A percentile compares a stretch with the other conserved stretches of the same genome.
phyloP scores from a whole-genome alignment of 2,797 vertebrate species.

The Lacerta viridis region DNA sequence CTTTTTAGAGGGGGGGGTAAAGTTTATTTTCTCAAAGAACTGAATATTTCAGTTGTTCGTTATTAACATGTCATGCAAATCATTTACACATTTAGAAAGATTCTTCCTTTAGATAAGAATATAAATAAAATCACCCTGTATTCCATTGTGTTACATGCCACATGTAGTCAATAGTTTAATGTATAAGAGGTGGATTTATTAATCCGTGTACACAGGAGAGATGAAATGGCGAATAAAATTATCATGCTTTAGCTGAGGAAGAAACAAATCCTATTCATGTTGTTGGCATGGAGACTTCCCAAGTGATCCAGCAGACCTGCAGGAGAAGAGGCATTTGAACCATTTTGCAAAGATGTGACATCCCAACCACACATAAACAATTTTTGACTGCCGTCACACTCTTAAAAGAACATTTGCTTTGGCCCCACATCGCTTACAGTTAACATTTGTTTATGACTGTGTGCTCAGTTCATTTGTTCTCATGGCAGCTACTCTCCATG shows the following conservation, averaged over 20 bases:
- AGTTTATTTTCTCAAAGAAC: conserved; percentile 44
- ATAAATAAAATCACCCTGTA: not conserved
- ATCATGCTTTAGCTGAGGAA: not conserved
- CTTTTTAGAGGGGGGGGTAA: conserved; percentile 48
- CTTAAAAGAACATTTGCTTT: conserved; percentile 17
- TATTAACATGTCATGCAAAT: conserved; percentile 47
- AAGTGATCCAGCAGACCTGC: not conserved
- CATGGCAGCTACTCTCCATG: conserved; percentile 13
- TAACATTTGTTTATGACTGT: not conserved
- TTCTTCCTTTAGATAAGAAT: conserved; percentile 6
- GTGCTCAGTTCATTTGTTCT: conserved; percentile 19
- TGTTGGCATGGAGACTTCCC: not conserved
- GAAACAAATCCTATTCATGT: not conserved
- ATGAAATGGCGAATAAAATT: not conserved
- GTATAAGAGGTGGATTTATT: not conserved
- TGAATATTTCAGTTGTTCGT: conserved; percentile 53
- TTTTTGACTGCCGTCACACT: not conserved
- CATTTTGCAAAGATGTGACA: not conserved
- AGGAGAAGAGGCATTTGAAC: conserved; percentile 4
- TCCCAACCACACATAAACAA: not conserved
- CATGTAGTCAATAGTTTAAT: not conserved
- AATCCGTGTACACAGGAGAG: not conserved
- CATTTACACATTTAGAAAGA: conserved; percentile 35
- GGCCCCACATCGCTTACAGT: not conserved
- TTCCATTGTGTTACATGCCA: not conserved